Evolutionary conservation across 2,888 invertebrate species (phyloP), one percentile per base, ranked within the genome.

Genomic region (Mactromeris polynyma): DNA sequence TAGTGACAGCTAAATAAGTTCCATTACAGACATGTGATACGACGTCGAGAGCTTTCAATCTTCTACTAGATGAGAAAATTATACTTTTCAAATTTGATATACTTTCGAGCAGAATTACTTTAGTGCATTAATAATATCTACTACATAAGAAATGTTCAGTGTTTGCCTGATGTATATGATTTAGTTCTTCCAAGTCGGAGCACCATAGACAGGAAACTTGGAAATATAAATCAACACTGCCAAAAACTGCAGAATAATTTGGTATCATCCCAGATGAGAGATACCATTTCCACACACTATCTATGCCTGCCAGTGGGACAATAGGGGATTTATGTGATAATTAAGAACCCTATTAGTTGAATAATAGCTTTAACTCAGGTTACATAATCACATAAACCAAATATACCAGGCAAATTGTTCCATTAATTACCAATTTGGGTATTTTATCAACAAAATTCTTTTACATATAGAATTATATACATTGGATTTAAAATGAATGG

Each of bases 1-100:
- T 73, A 33, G 73, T 33, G 19, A 73, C 36, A 36, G 73, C 33
- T 73, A 73, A 73, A 73, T 73, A 73, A 36, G 33, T 73, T 73
- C 58, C 26, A 26, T 64, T n/a, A n/a, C n/a, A 64, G 58, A 64
- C 26, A 64, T 64, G 26, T 64, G 58, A 64, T 64, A 64, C 26
- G 7, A 64, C n/a, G 26, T 26, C 4, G 9, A 64, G 58, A 26
- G 58, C 2, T 64, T n/a, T 64, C 58, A 64, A 64, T 64, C 58
- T 9, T 26, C 0, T 26, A 64, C 26, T 26, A 6, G 26, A 64
- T 64, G 58, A 26, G 58, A 64, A n/a, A 64, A 26, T 64, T 64
- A 64, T 26, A 4, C 26, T 26, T 26, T 64, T 64, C 26, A 64
- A 64, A 64, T 64, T 64, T 64, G 58, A 64, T 64, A n/a, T 26